Evolutionary conservation across 2,888 invertebrate genomes (phyloP), one percentile per base, ranked within the genome.

Genomic region (Hyalella azteca): DNA sequence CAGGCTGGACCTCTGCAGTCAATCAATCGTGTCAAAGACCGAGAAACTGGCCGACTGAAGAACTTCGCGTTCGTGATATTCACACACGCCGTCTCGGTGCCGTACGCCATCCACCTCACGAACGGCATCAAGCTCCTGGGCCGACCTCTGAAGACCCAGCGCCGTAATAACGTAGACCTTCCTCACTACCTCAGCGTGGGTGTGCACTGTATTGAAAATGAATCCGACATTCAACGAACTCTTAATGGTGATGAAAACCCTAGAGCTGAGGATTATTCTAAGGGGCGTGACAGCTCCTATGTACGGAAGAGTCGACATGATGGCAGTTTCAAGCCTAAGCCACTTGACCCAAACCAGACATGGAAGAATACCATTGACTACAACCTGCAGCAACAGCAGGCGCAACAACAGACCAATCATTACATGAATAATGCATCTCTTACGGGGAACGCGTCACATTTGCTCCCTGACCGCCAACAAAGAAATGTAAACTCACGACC

Each of bases 281-380:
- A 45, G 40, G 26, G 45, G 26, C 22, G 19, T 75, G 75, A 39
- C 13, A n/a, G 39, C n/a, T 26, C 11, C 29, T 59, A 59, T 59
- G 19, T 11, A 22, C 32, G 40, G 5, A 73, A 40, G 11, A 29
- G 19, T 3, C 36, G 36, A 13, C 40, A 73, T 2, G 22, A 39
- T 73, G 19, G 22, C 39, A 15, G 2, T 15, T 75, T 75, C 45
- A 75, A 40, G 26, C 75, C 75, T n/a, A 41, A 45, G 75, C 75
- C 75, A 36, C 45, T 75, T 4, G 75, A 75, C 22, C 75, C 75
- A 1, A 75, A 75, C 13, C 75, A 75, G 29, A 32, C 32, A 26
- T 75, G 75, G 75, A 75, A 45, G 26, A 75, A 75, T n/a, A 75
- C 22, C 26, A 75, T 75, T 75, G 75, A 75, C 19, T 75, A 45